Evolutionary conservation across 2,113 vertebrate species (phyloP), one percentile per base, ranked within the genome.

Genomic region (Salvelinus fontinalis): DNA sequence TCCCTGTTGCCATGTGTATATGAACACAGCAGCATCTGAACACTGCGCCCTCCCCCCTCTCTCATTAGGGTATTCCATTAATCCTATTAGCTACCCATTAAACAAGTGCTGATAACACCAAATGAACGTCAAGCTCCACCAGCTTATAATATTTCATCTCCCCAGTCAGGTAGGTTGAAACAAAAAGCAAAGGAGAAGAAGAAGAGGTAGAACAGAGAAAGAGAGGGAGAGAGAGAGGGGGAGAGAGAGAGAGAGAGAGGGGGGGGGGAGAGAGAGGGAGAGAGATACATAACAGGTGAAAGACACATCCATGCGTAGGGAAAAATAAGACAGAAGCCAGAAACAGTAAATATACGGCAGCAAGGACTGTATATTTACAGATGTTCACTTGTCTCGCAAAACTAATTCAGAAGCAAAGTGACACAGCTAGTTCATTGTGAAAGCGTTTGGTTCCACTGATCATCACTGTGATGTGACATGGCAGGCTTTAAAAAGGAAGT

Each of bases 61-160:
- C 29, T 64, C 11, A 64, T 64, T 39, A 27, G 29, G 34, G 71
- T 31, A 76, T 20, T 72, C 88, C 89, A 90, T 91, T 90, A 90
- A 92, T 91, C 86, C 90, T 88, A 91, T 93, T 92, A 93, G 90
- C 87, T 81, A 82, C 81, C 88, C 89, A 93, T 93, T 93, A 92
- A 89, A 89, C 88, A 91, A 90, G 76, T 90, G 88, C 90, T 92
- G 91, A 93, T 89, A 86, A 87, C 77, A 85, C 77, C 81, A 81
- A 93, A 92, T 85, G 76, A 88, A 89, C 81, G 81, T 89, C 85
- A 90, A 71, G 89, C 88, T 86, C 82, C 81, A 81, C 85, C 85
- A 89, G 90, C 84, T 84, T 85, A 89, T 91, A 88, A 39, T 68
- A 20, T 34, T 31, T 68, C 31, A 68, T 34, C 31, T 68, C 66